Conservation (phyloP, 2,888 invertebrate genomes). For the Temnothorax rugatulus region DNA sequence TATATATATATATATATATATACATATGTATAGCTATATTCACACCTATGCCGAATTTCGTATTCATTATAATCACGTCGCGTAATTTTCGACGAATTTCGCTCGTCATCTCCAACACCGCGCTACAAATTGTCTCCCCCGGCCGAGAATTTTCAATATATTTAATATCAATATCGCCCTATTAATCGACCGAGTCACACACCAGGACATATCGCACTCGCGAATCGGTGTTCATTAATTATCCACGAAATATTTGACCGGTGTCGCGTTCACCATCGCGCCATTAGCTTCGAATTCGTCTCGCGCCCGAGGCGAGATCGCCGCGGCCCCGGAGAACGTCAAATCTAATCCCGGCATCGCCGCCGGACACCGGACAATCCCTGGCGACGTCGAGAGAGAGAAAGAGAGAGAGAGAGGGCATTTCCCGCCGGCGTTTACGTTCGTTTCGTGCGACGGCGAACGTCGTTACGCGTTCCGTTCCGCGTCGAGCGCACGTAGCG, state of each 20-base stretch:
- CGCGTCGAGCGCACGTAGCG: conserved; percentile 10
- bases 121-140: background rate
- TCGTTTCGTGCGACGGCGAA: conserved; percentile 22
- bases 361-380: background rate
- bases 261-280: background rate
- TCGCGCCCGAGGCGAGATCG: too few species aligned
- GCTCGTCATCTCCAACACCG: conserved; percentile 14
- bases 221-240: conserved; percentile 5
- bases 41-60: conserved; percentile 13
- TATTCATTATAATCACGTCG: conserved; percentile 16
- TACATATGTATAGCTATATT: background rate
- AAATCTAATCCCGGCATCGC: background rate
- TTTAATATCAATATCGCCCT: conserved; percentile 40
- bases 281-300: conserved; percentile 6
- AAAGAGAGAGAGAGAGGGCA: too few species aligned
- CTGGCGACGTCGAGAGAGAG: background rate
- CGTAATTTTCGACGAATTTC: background rate
- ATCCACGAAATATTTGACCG: conserved; percentile 23
- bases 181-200: background rate
- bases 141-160: conserved; percentile 6
- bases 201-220: background rate
- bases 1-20: background rate
- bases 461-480: conserved; percentile 22
- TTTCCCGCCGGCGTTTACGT: conserved; percentile 49
- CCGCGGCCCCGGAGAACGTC: background rate